A percentile compares a stretch with the other conserved stretches of the same genome.
Conservation (phyloP, 2,888 invertebrate species). For the Pristionchus arcanus region DNA sequence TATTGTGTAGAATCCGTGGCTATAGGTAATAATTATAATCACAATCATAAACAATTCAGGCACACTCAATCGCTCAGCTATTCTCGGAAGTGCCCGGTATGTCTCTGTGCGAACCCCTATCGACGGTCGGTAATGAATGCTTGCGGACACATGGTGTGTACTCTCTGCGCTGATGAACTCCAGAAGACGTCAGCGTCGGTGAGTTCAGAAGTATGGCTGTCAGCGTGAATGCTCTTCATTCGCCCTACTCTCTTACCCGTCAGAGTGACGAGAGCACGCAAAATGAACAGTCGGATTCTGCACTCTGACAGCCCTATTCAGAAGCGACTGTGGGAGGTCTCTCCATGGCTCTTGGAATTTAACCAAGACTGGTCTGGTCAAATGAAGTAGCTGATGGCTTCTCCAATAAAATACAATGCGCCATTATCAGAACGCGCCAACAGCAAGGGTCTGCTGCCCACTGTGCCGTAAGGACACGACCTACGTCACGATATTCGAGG, state of each 20-base stretch:
- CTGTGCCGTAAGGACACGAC: background rate
- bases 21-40: too few relatives aligned
- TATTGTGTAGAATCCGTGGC: too few relatives aligned
- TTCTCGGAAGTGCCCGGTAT: background rate
- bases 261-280: too few relatives aligned
- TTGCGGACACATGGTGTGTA: background rate
- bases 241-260: too few relatives aligned
- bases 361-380: too few relatives aligned
- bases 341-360: too few relatives aligned
- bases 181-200: background rate
- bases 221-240: too few relatives aligned
- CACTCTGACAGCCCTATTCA: too few relatives aligned
- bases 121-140: background rate
- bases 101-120: background rate
- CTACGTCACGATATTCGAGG: constrained; percentile 1
- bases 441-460: background rate
- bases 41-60: too few relatives aligned
- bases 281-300: too few relatives aligned
- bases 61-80: background rate
- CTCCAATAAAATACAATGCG: background rate
- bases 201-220: background rate
- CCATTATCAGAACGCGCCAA: background rate
- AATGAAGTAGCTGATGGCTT: background rate
- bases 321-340: too few relatives aligned
- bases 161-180: background rate